Percentiles rank a stretch among this genome's conserved stretches.
These are phyloP conservation scores for Acarapis woodi DNA, from an alignment of 1,140 invertebrate genomes.

Conservation along the genomic window DNA sequence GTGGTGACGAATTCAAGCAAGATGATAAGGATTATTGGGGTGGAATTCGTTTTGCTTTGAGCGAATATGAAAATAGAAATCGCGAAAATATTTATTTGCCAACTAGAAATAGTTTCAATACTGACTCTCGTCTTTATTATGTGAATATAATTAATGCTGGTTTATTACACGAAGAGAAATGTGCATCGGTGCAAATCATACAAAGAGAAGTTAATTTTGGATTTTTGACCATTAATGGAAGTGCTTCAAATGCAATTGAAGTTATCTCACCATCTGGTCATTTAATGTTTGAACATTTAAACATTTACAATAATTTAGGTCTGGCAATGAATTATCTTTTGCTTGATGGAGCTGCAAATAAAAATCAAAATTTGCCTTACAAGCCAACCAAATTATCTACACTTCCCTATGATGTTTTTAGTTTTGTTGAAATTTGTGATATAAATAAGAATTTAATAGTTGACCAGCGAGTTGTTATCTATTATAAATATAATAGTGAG, in stretches of 20 bases:
- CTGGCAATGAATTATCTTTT: slow-evolving; percentile 62
- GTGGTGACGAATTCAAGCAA: slow-evolving; percentile 27
- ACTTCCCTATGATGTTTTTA: slow-evolving; percentile 78
- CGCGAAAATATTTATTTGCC: slow-evolving; percentile 25
- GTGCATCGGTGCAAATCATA: slow-evolving; percentile 61
- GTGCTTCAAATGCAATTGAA: slow-evolving; percentile 70
- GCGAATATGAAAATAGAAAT: slow-evolving; percentile 56
- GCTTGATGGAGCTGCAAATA: slow-evolving; percentile 67
- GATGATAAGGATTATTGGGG: slow-evolving; percentile 58
- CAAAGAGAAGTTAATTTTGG: slow-evolving; percentile 14
- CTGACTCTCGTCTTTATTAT: slow-evolving; percentile 27
- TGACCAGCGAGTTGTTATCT: slow-evolving; percentile 63
- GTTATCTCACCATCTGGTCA: slow-evolving; percentile 56
- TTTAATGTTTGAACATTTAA: slow-evolving; percentile 23
- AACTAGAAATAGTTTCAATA: background rate
- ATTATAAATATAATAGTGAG: slow-evolving; percentile 89
- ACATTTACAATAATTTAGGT: slow-evolving; percentile 51
- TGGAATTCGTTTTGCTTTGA: slow-evolving; percentile 63
- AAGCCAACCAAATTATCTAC: slow-evolving; percentile 43
- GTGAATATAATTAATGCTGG: slow-evolving; percentile 79
- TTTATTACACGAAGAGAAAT: slow-evolving; percentile 77
- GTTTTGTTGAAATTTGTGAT: slow-evolving; percentile 82
- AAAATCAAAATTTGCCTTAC: slow-evolving; percentile 25
- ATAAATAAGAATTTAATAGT: slow-evolving; percentile 64
- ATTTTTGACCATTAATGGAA: slow-evolving; percentile 47